Base-by-base conservation (phyloP, 2,797 vertebrate genomes). In the Apodemus agrarius region DNA sequence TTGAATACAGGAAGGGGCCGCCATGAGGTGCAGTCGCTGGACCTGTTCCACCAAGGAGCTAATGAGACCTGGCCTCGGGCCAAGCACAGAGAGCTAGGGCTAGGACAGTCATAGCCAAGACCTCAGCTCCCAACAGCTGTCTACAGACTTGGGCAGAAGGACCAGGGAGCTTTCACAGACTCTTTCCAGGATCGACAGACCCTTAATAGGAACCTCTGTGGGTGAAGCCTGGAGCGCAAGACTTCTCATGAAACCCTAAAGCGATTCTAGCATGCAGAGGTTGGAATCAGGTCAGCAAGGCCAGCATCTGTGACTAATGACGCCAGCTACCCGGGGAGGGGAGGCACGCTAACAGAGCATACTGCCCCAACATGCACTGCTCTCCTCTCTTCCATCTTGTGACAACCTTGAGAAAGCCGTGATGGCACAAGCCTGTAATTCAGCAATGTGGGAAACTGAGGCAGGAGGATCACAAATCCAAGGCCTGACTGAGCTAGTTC, bases 141-240 rank as follows among this genome's bases (percentile, higher is more conserved):
- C 83, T 43, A 37, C 2, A 81, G 22, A 21, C 24, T 46, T n/a
- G 21, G 78, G 21, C 80, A 94, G 88, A 69, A 80, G 81, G 14
- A 91, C 40, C 16, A 43, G 54, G 81, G 80, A 93, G 75, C 75
- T 81, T 91, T 78, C 63, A 46, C 90, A 94, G 84, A 74, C n/a
- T 72, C 80, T 93, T 79, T 75, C 26, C 43, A 81, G 74, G 14
- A 61, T 40, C 34, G 59, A 79, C 6, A 26, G 46, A 80, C 78
- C 52, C 29, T 78, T 34, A 88, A 63, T 65, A 52, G 61, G 75
- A 83, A 93, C 79, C 72, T 63, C 81, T 46, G 21, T 43, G 52
- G 21, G 26, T 34, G 46, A 34, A 29, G 74, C 78, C 52, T 61
- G n/a, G 49, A 46, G 7, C 46, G 78, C 31, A 21, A 88, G 83